These are phyloP conservation scores for Sitobion miscanthi DNA, from an alignment of 1,140 invertebrate genomes.

Conservation along the genomic window DNA sequence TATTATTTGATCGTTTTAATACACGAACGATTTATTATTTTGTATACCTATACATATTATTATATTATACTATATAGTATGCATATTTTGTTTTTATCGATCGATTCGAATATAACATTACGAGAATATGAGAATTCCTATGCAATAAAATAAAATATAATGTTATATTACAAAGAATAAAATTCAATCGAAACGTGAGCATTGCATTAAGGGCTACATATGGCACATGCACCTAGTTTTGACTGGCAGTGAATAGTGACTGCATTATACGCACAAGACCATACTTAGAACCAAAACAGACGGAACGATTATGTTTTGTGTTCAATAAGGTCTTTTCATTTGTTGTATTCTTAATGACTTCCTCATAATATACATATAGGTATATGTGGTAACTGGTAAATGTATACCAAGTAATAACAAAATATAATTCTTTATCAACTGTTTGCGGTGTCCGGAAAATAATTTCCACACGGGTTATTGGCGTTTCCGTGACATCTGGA, in stretches of 20 bases:
- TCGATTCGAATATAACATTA: background rate
- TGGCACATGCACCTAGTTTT: too few species aligned
- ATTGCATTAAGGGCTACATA: too few species aligned
- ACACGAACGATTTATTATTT: background rate
- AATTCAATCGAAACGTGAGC: background rate
- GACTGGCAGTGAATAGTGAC: too few species aligned
- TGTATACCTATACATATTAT: background rate
- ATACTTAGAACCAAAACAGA: background rate
- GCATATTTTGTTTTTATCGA: background rate
- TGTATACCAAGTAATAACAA: background rate
- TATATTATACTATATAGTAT: background rate
- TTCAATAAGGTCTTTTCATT: background rate
- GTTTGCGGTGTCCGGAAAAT: background rate
- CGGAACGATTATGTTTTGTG: background rate
- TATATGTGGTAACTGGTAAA: background rate
- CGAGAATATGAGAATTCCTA: background rate
- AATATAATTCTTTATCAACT: background rate
- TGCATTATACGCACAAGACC: background rate
- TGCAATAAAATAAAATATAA: background rate
- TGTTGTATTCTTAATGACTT: background rate
- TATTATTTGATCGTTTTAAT: background rate
- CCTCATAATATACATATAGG: background rate
- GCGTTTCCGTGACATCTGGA: background rate
- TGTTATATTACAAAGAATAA: background rate
- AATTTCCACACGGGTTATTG: background rate